Evolutionary conservation across 2,113 vertebrate genomes (phyloP).

Genomic region (Hirundichthys speculiger): DNA sequence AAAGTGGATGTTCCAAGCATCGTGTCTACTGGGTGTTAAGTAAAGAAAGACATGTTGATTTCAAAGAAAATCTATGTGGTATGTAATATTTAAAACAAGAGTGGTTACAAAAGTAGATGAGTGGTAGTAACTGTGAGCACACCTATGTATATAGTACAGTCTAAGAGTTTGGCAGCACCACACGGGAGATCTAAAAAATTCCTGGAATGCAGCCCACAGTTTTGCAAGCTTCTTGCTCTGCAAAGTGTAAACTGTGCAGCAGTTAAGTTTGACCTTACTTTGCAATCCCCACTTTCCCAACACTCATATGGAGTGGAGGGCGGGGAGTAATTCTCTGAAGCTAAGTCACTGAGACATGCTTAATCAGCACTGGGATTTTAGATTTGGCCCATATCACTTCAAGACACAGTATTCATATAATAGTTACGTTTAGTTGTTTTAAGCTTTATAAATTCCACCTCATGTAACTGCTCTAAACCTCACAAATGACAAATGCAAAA

Average conservation of each 20-base stretch:
- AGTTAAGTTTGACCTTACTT: slow-evolving; percentile 40
- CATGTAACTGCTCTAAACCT: neutral
- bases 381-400: slow-evolving; percentile 42
- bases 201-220: slow-evolving; percentile 64
- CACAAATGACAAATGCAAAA: too few species aligned
- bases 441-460: too few species aligned
- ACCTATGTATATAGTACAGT: slow-evolving; percentile 39
- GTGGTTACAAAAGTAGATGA: neutral
- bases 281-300: slow-evolving; percentile 53
- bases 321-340: slow-evolving; percentile 34
- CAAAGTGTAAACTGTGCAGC: slow-evolving; percentile 47
- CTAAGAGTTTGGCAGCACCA: slow-evolving; percentile 58
- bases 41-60: slow-evolving; percentile 4
- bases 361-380: slow-evolving; percentile 43
- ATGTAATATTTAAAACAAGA: neutral
- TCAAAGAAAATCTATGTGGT: neutral
- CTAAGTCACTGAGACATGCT: slow-evolving; percentile 22
- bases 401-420: neutral
- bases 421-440: too few species aligned
- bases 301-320: slow-evolving; percentile 21
- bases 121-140: slow-evolving; percentile 26
- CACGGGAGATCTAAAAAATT: slow-evolving; percentile 66
- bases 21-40: neutral
- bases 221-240: slow-evolving; percentile 49
- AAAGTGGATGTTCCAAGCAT: neutral